Evolutionary conservation across 2,113 vertebrate genomes (phyloP), one percentile per base, ranked within the genome.

Genomic region (Enhydra lutris): DNA sequence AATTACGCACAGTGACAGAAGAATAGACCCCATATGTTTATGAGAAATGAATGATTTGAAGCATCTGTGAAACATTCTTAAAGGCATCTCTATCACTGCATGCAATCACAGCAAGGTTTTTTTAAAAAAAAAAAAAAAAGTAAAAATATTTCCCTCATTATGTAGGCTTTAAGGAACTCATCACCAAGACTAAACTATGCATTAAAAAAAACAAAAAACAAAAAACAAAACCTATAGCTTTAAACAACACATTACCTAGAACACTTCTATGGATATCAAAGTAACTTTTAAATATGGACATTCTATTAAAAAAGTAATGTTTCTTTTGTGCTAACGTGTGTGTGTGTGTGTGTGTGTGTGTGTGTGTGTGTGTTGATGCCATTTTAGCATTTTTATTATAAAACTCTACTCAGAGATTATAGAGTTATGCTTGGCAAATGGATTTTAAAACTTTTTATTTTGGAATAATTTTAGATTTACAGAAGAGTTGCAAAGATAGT

Each of bases 21-120:
- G 97, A 98, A 97, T 96, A 98, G 97, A 96, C 76, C 96, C 97
- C 97, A 97, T 98, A 98, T 98, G 97, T 98, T 98, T 97, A 97
- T 88, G 92, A 96, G 97, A 96, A 97, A 97, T 97, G 97, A 97
- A 89, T 97, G 97, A 98, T 98, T 95, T 91, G 96, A 96, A 98
- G 97, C 98, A 98, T 97, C 98, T 98, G 97, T 94, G 97, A 97
- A 96, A 69, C 92, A 92, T 96, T 97, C 95, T 97, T 97, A 96
- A 95, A 97, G 85, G 87, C 94, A 73, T 95, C 96, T 96, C 95
- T 81, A 88, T 96, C 97, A 92, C 96, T 89, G 88, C 90, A 67
- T 97, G 94, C 55, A 94, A 96, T 96, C 96, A 93, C 92, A 97
- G 96, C 80, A 96, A 98, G 80, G n/a, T 83, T 93, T 89, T n/a